Base-by-base conservation (phyloP, 2,888 invertebrate genomes). In the Toxonevra muliebris region DNA sequence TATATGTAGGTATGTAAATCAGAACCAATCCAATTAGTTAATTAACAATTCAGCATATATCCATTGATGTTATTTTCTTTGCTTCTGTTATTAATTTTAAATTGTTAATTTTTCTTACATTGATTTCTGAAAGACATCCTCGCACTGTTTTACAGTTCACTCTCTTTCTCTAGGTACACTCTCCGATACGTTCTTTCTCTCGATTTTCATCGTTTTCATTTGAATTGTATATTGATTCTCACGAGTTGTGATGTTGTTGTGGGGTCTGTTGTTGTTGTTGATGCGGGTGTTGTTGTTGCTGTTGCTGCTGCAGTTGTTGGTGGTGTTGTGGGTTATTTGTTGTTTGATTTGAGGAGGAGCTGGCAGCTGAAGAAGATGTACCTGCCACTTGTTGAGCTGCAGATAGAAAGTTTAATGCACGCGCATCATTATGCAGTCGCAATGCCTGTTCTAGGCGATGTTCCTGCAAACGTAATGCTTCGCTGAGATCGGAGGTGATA, bases 371-470 rank as follows among this genome's bases (percentile, higher is more conserved):
- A 2, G 62, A 66, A 19, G 57, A 17, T 13, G 53, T 68, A 43
- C 69, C 57, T 53, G 69, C 66, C 2, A 64, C 69, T 74, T 69
- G 73, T 64, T 83, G 80, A 86, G 75, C 89, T 30, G 74, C 72
- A 79, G 86, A 79, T 76, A 92, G 90, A 82, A 94, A 93, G 58
- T 93, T 93, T 72, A 94, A 85, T 81, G 93, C 91, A 74, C 94
- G 88, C 1, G 93, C 93, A 80, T 93, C 93, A 73, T 89, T 90
- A 82, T 94, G 94, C 77, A 94, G 88, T 79, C 94, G 89, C 76
- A 94, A 85, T 45, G 94, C 94, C 78, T 94, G 94, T 80, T 94
- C 94, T 79, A 94, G 84, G 77, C 94, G 88, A 82, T 93, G 93
- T 76, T 94, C 94, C 76, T 92, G 92, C 76, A 91, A 86, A 82